Evolutionary conservation across 2,888 invertebrate species (phyloP), one percentile per base, ranked within the genome.

Genomic region (Caenorhabditis sp.): DNA sequence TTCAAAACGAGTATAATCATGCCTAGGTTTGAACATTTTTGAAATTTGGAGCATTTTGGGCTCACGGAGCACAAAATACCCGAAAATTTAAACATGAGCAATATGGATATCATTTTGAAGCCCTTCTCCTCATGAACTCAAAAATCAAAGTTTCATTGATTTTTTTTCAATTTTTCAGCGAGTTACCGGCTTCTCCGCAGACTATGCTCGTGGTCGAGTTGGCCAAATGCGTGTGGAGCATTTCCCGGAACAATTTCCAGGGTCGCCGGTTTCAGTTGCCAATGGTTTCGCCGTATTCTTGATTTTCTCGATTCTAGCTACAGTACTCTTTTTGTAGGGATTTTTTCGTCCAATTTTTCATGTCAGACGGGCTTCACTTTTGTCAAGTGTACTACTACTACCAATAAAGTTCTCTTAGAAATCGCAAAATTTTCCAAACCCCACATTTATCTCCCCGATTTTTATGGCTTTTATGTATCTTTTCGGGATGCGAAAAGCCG

Each of bases 121-220:
- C 26, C 26, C 54, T 16, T 14, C 10, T 26, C 26, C 12, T 56
- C 14, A 12, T 14, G 16, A 44, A 14, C 19, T 47, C 47, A 47
- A 19, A n/a, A 47, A n/a, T 19, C 0, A 19, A 8, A 14, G 14
- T 44, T 44, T 44, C 14, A 3, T 22, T 8, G 0, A 31, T 58
- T 12, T 38, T 69, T 3, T 14, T 44, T 0, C n/a, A 2, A 44
- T n/a, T 3, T 54, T 84, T 51, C 72, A 86, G 86, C 47, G 80
- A 47, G 86, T 86, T 12, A 84, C 86, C 44, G 86, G 86, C 5
- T 86, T 86, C 69, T 75, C 86, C 2, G 79, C 84, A 4, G 86
- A 86, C 49, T 86, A 86, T 44, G 86, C 86, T 12, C 77, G 81
- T 5, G 75, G 76, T 24, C 75, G 86, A 24, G 76, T 86, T n/a